Evolutionary conservation across 2,888 invertebrate genomes (phyloP).

Genomic region (Ectobius pallidus): DNA sequence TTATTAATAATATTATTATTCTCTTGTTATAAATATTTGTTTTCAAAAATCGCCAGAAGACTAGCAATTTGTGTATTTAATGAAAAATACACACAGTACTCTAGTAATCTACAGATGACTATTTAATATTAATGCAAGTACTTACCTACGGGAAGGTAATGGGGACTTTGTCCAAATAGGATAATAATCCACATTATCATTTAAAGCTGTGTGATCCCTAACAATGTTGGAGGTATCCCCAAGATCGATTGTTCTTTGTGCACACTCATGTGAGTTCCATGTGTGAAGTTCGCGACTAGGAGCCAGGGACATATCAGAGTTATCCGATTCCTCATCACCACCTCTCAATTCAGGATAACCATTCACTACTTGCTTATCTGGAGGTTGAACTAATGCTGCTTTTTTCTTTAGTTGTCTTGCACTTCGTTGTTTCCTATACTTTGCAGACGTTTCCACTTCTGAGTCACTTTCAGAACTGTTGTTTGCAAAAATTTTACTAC

Average conservation of each 20-base stretch:
- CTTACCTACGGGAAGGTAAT: conserved; percentile 58
- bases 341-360: conserved; percentile 17
- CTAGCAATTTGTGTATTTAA: too few relatives aligned
- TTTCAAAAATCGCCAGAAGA: too few relatives aligned
- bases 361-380: conserved; percentile 16
- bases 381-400: conserved; percentile 31
- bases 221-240: conserved; percentile 49
- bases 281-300: conserved; percentile 57
- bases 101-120: too few relatives aligned
- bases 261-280: conserved; percentile 61
- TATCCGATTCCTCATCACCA: conserved; percentile 33
- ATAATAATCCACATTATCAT: conserved; percentile 65
- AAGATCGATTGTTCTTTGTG: conserved; percentile 49
- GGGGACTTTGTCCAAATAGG: conserved; percentile 68
- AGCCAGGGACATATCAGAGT: conserved; percentile 8
- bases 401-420: conserved; percentile 48
- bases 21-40: too few relatives aligned
- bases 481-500: conserved; percentile 10
- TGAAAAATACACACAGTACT: too few relatives aligned
- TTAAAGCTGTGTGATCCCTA: neutral
- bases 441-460: conserved; percentile 44
- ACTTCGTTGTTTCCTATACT: conserved; percentile 44
- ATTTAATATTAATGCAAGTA: too few relatives aligned
- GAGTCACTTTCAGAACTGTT: conserved; percentile 45
- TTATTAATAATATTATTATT: too few relatives aligned